Base-by-base conservation (phyloP, 2,888 invertebrate genomes). In the Dryocosmus kuriphilus region DNA sequence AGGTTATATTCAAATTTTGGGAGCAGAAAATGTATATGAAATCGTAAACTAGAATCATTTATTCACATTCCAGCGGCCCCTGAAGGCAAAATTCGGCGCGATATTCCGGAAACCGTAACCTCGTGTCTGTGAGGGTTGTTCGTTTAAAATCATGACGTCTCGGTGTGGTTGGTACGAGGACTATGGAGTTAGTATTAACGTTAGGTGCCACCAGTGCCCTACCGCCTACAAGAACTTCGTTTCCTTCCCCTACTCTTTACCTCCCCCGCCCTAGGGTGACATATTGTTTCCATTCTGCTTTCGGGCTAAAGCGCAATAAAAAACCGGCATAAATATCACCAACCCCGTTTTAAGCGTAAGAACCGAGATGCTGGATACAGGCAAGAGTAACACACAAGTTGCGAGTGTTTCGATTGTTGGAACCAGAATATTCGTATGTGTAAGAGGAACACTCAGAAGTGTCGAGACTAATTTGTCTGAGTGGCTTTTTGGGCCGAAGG, bases 221-320 rank as follows among this genome's bases (percentile, higher is more conserved):
- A 84, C 85, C 82, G 86, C 85, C 85, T 86, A 87, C 88, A 89
- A 89, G 87, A 89, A 90, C 85, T 88, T 86, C 82, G 78, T 77
- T 79, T 67, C 81, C 51, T 65, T 75, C 38, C 63, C 30, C 46
- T 22, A n/a, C 46, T 46, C 46, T 27, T 79, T 62, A 63, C 60
- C 76, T 77, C 80, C 80, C 73, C 74, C 60, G 65, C 71, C 79
- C 78, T 76, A 76, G 76, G 76, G 89, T 90, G 91, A 91, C 90
- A 90, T 91, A 91, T 91, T 91, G 90, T 91, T 91, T 89, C 89
- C 90, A 90, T 90, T 90, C 89, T 85, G 84, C 84, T 87, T 86
- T 84, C 85, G 82, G 85, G 87, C 86, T 86, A 88, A 81, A 87
- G 89, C 84, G 87, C 87, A 89, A 90, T 90, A 90, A 90, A 90